Evolutionary conservation across 2,888 invertebrate species (phyloP).

Genomic region (Eurytoma adleriae): DNA sequence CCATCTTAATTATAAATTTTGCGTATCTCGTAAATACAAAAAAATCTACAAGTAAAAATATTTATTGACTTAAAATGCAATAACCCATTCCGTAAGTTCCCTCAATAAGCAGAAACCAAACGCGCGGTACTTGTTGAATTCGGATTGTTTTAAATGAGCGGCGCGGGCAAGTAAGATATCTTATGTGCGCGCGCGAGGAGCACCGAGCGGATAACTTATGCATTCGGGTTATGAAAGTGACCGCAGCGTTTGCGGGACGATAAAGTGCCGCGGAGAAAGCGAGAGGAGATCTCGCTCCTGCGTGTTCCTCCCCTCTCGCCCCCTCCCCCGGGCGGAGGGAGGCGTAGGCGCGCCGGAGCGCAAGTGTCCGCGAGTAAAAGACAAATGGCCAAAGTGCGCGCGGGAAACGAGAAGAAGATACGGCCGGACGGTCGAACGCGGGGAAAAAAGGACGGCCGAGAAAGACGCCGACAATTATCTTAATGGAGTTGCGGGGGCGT

Average conservation of each 20-base stretch:
- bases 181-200: slow-evolving; percentile 2
- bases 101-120: no score
- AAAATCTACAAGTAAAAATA: no score
- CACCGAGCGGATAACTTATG: slow-evolving; percentile 61
- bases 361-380: slow-evolving; percentile 49
- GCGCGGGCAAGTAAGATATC: slow-evolving; percentile 41
- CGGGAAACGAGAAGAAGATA: slow-evolving; percentile 33
- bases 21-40: no score
- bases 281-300: slow-evolving; percentile 10
- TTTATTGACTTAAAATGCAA: not conserved
- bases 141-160: slow-evolving; percentile 34
- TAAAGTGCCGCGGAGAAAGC: slow-evolving; percentile 49
- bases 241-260: slow-evolving; percentile 60
- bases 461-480: slow-evolving; percentile 68
- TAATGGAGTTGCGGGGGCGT: slow-evolving; percentile 71
- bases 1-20: no score
- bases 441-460: not conserved
- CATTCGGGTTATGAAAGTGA: slow-evolving; percentile 63
- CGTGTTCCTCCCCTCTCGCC: not conserved
- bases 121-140: slow-evolving; percentile 37
- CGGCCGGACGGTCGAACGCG: slow-evolving; percentile 18
- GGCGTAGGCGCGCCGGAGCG: slow-evolving; percentile 5
- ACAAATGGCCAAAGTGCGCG: slow-evolving; percentile 46
- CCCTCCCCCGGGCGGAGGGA: not conserved
- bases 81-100: no score